phyloP scores from a whole-genome alignment of 2,888 invertebrate species.

The Sarcophaga variegata region DNA sequence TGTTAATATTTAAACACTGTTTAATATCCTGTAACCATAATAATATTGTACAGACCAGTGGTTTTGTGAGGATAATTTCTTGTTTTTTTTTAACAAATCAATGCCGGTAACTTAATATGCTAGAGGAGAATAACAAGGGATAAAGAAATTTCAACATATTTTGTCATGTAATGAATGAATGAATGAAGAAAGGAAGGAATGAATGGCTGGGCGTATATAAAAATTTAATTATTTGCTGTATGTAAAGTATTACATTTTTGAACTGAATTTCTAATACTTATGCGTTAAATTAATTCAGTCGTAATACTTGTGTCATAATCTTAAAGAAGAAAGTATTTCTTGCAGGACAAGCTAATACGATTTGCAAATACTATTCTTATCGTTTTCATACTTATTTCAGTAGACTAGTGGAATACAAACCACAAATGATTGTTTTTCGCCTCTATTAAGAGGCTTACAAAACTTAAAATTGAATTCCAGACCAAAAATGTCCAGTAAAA shows the following conservation, averaged over 20 bases:
- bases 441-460: too few relatives aligned
- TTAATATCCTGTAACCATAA: constrained; percentile 62
- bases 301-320: too few relatives aligned
- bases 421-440: too few relatives aligned
- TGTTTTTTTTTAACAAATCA: constrained; percentile 10
- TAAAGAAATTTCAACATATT: background rate
- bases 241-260: background rate
- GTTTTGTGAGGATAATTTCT: background rate
- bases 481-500: too few relatives aligned
- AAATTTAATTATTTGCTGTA: background rate
- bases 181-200: background rate
- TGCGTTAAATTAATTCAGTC: too few relatives aligned
- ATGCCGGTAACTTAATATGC: constrained; percentile 37
- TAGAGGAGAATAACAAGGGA: constrained; percentile 2
- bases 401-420: too few relatives aligned
- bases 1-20: constrained; percentile 63
- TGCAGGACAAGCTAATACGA: too few relatives aligned
- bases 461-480: too few relatives aligned
- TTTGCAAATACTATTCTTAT: too few relatives aligned
- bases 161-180: background rate
- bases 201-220: too few relatives aligned
- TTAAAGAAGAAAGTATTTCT: too few relatives aligned
- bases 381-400: too few relatives aligned
- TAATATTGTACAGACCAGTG: background rate
- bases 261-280: background rate